Evolutionary conservation across 1,140 invertebrate species (phyloP).

Genomic region (Zelostemma sp.): DNA sequence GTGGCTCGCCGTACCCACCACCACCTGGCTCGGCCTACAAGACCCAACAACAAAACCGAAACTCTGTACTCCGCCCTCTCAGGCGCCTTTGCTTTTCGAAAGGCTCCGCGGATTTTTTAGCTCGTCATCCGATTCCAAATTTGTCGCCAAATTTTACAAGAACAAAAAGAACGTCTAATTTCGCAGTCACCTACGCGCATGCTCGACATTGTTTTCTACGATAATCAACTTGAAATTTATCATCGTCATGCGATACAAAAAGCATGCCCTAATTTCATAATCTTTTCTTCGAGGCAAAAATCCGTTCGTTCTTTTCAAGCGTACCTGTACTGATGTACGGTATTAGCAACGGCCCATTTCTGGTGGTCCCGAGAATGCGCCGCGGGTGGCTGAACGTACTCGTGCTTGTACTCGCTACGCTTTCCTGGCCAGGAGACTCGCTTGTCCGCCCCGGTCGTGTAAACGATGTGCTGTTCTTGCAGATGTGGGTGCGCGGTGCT

Average conservation of each 20-base stretch:
- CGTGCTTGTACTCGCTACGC: conserved; percentile 70
- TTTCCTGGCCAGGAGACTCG: conserved; percentile 73
- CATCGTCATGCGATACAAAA: too few species aligned
- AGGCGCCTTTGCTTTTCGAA: too few species aligned
- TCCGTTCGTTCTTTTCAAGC: neutral
- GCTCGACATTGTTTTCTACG: too few species aligned
- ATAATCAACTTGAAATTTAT: too few species aligned
- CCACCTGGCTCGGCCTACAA: conserved; percentile 68
- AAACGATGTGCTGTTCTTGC: conserved; percentile 73
- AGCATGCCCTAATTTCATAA: too few species aligned
- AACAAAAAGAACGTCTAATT: too few species aligned
- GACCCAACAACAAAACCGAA: conserved; percentile 54
- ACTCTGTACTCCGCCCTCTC: too few species aligned
- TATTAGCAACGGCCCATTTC: conserved; percentile 72
- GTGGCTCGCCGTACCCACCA: conserved; percentile 64
- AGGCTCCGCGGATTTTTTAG: too few species aligned
- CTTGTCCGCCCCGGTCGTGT: conserved; percentile 72
- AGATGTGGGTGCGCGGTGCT: conserved; percentile 66
- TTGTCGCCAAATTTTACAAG: too few species aligned
- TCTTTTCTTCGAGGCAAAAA: too few species aligned
- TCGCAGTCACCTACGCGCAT: too few species aligned
- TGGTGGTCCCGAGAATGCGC: conserved; percentile 73
- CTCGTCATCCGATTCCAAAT: too few species aligned
- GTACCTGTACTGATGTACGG: conserved; percentile 74
- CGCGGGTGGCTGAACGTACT: conserved; percentile 76